phyloP scores from a whole-genome alignment of 2,797 vertebrate species.

The Lateolabrax maculatus region DNA sequence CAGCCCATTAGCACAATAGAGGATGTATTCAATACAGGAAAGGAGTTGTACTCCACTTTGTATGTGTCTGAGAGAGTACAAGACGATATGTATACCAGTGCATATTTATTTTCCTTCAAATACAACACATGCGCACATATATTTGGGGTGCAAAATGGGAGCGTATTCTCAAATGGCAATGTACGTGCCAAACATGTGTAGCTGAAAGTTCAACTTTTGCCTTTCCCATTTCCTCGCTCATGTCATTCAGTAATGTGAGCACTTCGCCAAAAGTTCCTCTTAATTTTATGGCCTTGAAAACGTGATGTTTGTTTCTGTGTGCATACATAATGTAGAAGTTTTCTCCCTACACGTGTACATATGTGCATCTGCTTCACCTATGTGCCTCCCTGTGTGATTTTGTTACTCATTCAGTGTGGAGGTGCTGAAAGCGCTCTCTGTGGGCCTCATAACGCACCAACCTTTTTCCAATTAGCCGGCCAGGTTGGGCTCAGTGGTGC shows the following conservation, averaged over 20 bases:
- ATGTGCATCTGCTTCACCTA: constrained; percentile 65
- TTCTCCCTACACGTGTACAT: constrained; percentile 23
- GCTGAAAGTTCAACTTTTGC: constrained; percentile 51
- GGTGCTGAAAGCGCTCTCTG: constrained; percentile 76
- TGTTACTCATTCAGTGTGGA: constrained; percentile 51
- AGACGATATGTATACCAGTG: constrained; percentile 10
- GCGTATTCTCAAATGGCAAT: constrained; percentile 37
- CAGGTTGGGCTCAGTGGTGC: constrained; percentile 57
- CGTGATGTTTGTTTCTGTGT: constrained; percentile 32
- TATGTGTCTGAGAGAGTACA: not conserved
- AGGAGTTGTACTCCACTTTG: constrained; percentile 23
- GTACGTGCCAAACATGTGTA: constrained; percentile 61
- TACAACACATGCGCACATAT: constrained; percentile 37
- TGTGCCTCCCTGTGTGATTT: constrained; percentile 56
- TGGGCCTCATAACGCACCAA: constrained; percentile 68
- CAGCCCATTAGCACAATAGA: constrained; percentile 35
- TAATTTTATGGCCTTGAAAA: constrained; percentile 51
- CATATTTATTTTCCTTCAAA: constrained; percentile 33
- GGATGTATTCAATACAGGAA: constrained; percentile 21
- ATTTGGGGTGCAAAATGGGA: constrained; percentile 36
- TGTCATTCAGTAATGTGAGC: constrained; percentile 61
- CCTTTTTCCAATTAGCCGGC: constrained; percentile 79
- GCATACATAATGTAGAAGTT: constrained; percentile 16
- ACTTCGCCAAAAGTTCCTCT: constrained; percentile 45
- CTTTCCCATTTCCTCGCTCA: constrained; percentile 54